Evolutionary conservation across 1,140 invertebrate species (phyloP).

Genomic region (Panagrolaimus sp.): DNA sequence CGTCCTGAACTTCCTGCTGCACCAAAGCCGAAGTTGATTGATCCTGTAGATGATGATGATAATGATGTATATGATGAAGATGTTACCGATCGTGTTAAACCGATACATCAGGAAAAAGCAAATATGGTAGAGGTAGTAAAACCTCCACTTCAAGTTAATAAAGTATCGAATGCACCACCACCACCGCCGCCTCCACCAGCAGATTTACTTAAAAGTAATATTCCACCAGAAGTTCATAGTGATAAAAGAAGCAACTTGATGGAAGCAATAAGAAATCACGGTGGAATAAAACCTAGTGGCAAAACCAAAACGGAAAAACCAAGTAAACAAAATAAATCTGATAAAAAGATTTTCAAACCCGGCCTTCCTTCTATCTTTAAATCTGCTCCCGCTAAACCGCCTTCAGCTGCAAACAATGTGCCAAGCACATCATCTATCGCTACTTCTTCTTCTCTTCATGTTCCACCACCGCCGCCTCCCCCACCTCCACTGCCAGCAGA

Average conservation of each 20-base stretch:
- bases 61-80: neutral
- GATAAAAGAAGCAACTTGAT: neutral
- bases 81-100: neutral
- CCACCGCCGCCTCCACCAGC: neutral
- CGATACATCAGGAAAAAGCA: neutral
- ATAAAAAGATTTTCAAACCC: neutral
- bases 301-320: neutral
- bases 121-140: neutral
- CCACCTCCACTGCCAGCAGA: slow-evolving; percentile 1
- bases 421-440: neutral
- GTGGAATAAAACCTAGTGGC: neutral
- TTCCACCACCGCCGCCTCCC: neutral
- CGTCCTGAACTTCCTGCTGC: too few species aligned
- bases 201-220: slow-evolving; percentile 8
- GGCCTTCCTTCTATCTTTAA: too few species aligned
- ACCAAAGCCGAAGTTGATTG: neutral
- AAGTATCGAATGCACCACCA: neutral
- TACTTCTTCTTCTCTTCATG: too few species aligned
- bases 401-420: too few species aligned
- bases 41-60: neutral
- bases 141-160: too few species aligned
- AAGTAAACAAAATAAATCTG: neutral
- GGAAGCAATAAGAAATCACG: neutral
- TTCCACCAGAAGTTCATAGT: neutral
- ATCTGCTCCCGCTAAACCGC: too few species aligned